These are phyloP conservation scores for Stichodactyla helianthus DNA, from an alignment of 64 coral and sea anemone species.

Conservation along the genomic window DNA sequence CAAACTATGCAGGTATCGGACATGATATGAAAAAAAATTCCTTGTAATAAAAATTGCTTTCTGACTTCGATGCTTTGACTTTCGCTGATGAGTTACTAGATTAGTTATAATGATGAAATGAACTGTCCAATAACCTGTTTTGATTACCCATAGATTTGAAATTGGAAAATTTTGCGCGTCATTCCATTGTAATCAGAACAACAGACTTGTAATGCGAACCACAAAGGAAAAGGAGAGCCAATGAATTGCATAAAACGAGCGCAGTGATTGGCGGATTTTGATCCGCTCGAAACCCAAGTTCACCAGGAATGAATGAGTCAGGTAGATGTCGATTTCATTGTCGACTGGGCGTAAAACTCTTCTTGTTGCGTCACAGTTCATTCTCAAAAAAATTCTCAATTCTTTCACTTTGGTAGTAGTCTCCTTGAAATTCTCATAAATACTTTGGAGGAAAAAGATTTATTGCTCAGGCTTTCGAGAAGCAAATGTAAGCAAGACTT, in stretches of 20 bases:
- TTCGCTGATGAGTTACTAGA: neutral
- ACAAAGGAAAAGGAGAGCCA: neutral
- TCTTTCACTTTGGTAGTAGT: too few relatives aligned
- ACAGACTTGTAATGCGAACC: neutral
- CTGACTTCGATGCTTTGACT: neutral
- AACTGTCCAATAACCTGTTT: neutral
- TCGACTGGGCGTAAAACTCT: too few relatives aligned
- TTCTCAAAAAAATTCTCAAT: too few relatives aligned
- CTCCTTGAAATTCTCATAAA: too few relatives aligned
- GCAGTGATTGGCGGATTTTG: neutral
- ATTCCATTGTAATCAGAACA: neutral
- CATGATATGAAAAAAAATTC: neutral
- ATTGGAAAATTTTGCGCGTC: neutral
- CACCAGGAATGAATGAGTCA: too few relatives aligned
- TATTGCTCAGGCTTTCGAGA: too few relatives aligned
- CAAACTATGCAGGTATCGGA: neutral
- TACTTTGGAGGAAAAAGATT: too few relatives aligned
- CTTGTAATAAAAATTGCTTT: neutral
- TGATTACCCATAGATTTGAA: neutral
- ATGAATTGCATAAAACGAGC: neutral
- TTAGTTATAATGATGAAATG: neutral
- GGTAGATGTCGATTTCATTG: neutral
- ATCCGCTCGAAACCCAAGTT: neutral
- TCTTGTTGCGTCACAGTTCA: too few relatives aligned
- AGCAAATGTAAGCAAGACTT: too few relatives aligned